A percentile compares a stretch with the other conserved stretches of the same genome.
Evolutionary conservation across 2,113 vertebrate species (phyloP).

Genomic region (Bubo bubo): DNA sequence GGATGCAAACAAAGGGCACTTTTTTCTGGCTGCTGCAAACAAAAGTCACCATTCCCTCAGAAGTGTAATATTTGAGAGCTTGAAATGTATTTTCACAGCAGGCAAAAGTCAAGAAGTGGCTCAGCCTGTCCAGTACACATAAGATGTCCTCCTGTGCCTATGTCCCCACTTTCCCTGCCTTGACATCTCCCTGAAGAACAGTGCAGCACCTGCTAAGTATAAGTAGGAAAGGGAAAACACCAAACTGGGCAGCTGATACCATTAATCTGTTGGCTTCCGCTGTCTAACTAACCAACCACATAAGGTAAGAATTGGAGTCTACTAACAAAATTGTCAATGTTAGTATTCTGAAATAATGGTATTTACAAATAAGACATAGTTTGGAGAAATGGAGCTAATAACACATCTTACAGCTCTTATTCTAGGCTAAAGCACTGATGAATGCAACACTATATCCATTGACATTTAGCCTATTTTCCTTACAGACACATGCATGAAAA

Average conservation of each 20-base stretch:
- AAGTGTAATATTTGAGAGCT: conserved; percentile 4
- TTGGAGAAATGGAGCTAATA: neutral
- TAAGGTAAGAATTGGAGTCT: neutral
- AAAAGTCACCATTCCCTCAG: neutral
- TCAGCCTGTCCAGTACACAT: neutral
- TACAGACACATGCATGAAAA: neutral
- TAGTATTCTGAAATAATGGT: neutral
- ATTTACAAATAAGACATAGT: neutral
- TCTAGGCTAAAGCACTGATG: neutral
- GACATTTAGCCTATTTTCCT: neutral
- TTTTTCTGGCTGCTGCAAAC: conserved; percentile 40
- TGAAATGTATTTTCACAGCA: neutral
- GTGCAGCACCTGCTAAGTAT: neutral
- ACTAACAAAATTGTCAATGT: neutral
- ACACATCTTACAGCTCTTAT: neutral
- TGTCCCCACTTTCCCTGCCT: neutral
- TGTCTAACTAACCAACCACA: neutral
- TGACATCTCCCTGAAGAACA: neutral
- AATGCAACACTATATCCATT: neutral
- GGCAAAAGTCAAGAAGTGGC: neutral
- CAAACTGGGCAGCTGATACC: neutral
- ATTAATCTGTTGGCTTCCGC: neutral
- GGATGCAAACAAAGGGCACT: conserved; percentile 36
- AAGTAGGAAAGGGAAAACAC: neutral
- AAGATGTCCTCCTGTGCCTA: neutral